A percentile compares a stretch with the other conserved stretches of the same genome.
Conservation (phyloP, 1,140 invertebrate genomes). For the Whitmania pigra region DNA sequence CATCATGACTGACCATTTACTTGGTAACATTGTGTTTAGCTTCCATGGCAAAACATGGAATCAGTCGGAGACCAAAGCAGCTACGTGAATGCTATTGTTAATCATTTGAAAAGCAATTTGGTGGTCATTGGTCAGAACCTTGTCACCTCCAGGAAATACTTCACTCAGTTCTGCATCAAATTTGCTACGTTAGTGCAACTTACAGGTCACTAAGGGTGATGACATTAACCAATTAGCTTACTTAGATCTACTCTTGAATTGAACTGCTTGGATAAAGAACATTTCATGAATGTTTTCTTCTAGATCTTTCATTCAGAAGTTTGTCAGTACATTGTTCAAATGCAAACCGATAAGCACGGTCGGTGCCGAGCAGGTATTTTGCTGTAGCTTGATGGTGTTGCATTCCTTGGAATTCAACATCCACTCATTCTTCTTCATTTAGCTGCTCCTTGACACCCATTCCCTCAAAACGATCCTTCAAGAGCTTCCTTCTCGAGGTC, state of each 20-base stretch:
- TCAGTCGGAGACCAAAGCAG: conserved; percentile 90
- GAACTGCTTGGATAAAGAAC: neutral
- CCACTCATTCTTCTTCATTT: conserved; percentile 21
- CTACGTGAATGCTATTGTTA: conserved; percentile 78
- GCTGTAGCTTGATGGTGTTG: neutral
- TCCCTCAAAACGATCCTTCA: conserved; percentile 90
- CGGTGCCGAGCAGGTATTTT: conserved; percentile 74
- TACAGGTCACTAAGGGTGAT: neutral
- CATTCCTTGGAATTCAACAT: neutral
- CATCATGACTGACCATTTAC: neutral
- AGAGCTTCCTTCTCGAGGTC: conserved; percentile 82
- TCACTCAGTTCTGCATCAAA: conserved; percentile 91
- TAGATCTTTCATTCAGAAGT: conserved; percentile 87
- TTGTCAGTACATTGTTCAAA: conserved; percentile 80
- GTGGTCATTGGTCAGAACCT: conserved; percentile 80
- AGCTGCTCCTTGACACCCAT: conserved; percentile 86
- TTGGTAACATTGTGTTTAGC: conserved; percentile 43
- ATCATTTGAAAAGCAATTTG: conserved; percentile 73
- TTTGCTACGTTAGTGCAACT: conserved; percentile 59
- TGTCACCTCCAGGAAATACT: conserved; percentile 89
- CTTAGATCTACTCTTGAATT: neutral
- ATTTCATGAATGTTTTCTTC: conserved; percentile 31
- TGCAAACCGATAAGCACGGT: conserved; percentile 80
- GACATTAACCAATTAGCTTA: neutral
- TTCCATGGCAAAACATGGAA: conserved; percentile 80